phyloP scores from a whole-genome alignment of 2,113 vertebrate genomes.

The Sapajus apella region DNA sequence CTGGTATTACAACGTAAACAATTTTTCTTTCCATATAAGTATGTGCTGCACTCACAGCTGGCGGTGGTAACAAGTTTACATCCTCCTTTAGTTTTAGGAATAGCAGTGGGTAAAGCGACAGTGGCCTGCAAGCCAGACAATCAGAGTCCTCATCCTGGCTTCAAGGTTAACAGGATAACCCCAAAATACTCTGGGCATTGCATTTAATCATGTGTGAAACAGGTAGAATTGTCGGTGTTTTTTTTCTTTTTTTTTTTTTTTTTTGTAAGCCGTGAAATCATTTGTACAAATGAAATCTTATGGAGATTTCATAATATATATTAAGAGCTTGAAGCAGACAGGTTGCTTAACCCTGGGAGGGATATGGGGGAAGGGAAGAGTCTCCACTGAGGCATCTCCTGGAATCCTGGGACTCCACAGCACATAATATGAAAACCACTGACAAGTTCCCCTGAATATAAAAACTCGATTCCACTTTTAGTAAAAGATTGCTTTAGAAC shows the following conservation, averaged over 20 bases:
- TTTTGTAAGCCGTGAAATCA: neutral
- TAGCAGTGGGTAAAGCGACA: neutral
- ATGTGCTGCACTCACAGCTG: neutral
- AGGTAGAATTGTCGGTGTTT: neutral
- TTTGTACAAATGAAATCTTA: slow-evolving; percentile 15
- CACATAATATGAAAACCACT: neutral
- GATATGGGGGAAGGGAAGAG: too few species aligned
- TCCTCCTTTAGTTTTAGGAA: neutral
- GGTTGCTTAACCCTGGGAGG: neutral
- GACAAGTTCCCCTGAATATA: neutral
- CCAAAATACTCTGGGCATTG: neutral
- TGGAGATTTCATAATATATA: neutral
- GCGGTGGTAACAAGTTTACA: neutral
- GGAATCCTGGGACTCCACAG: neutral
- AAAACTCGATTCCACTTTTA: neutral
- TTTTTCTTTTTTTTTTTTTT: neutral
- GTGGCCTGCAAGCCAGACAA: neutral
- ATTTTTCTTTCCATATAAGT: slow-evolving; percentile 39
- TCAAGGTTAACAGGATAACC: neutral
- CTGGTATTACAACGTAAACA: neutral
- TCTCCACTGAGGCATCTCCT: neutral
- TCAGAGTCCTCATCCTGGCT: neutral
- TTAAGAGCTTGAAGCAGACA: neutral
- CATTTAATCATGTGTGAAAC: neutral
- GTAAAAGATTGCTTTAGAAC: neutral